Percentiles rank a stretch among this genome's conserved stretches.
phyloP scores from a whole-genome alignment of 2,888 invertebrate genomes.

The Formica aserva region DNA sequence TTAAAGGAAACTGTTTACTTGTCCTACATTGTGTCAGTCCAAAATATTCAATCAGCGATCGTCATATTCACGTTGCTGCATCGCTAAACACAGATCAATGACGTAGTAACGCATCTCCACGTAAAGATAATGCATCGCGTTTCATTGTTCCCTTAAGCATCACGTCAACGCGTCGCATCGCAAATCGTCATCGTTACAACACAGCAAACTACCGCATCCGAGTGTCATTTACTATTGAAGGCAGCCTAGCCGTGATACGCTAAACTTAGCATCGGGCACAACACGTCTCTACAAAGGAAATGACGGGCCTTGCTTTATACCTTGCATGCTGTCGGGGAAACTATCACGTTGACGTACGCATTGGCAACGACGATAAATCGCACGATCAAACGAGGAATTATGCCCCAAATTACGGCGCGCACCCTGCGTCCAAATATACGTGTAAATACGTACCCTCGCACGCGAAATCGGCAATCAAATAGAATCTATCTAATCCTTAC shows the following conservation, averaged over 20 bases:
- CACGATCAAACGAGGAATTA: constrained; percentile 50
- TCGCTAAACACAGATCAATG: constrained; percentile 34
- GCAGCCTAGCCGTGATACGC: constrained; percentile 68
- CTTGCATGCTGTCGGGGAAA: constrained; percentile 61
- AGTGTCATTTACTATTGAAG: constrained; percentile 80
- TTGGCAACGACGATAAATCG: constrained; percentile 70
- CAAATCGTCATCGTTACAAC: constrained; percentile 75
- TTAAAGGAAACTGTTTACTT: neutral
- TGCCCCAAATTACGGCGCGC: constrained; percentile 46
- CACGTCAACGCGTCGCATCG: constrained; percentile 68
- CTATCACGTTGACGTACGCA: constrained; percentile 67
- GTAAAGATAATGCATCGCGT: constrained; percentile 65
- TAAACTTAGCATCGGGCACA: constrained; percentile 72
- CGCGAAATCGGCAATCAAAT: neutral
- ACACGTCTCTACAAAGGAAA: constrained; percentile 69
- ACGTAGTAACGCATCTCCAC: constrained; percentile 54
- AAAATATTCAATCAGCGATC: neutral
- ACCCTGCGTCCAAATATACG: constrained; percentile 31
- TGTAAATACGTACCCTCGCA: constrained; percentile 31
- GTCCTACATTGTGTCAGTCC: neutral
- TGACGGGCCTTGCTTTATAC: constrained; percentile 61
- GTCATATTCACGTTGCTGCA: neutral
- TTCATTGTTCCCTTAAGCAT: constrained; percentile 77
- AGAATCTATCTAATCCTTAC: constrained; percentile 33
- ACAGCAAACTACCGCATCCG: constrained; percentile 75